Percentiles rank a stretch among this genome's conserved stretches.
These are phyloP conservation scores for Xenopus laevis DNA, from an alignment of 2,113 vertebrate genomes.

Conservation along the genomic window DNA sequence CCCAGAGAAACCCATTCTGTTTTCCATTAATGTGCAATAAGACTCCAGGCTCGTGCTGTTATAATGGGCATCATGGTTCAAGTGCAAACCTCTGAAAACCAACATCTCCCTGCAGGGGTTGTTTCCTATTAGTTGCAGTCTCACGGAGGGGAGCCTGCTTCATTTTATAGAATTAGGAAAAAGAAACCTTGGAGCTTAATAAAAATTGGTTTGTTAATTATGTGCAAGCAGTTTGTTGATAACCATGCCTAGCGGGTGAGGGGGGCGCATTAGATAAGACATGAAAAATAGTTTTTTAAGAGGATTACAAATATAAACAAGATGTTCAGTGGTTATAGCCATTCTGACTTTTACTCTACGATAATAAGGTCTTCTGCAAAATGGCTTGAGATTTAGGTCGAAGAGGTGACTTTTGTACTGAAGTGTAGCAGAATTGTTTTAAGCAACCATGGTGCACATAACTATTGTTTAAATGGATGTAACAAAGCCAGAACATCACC, in stretches of 20 bases:
- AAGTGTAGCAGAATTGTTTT: background rate
- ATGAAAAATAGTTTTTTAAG: constrained; percentile 43
- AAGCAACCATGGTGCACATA: background rate
- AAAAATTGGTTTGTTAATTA: constrained; percentile 50
- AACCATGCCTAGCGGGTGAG: constrained; percentile 49
- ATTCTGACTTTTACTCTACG: too few relatives aligned
- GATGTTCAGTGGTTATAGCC: background rate
- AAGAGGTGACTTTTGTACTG: too few relatives aligned
- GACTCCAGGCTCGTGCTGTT: constrained; percentile 9
- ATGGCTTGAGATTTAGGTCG: too few relatives aligned
- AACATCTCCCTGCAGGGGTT: constrained; percentile 52
- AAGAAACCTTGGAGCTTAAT: constrained; percentile 58
- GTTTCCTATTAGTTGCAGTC: constrained; percentile 55
- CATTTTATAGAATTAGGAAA: constrained; percentile 54
- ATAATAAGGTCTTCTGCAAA: too few relatives aligned
- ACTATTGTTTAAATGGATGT: background rate
- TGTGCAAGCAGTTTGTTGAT: constrained; percentile 32
- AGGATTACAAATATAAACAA: background rate
- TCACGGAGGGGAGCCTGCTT: constrained; percentile 49
- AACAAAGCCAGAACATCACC: too few relatives aligned
- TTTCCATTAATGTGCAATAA: constrained; percentile 11
- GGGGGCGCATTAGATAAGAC: constrained; percentile 55
- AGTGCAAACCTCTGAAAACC: constrained; percentile 31
- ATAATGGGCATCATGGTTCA: constrained; percentile 13
- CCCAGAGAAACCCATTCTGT: background rate